phyloP scores from a whole-genome alignment of 2,113 vertebrate genomes.

The Pimephales promelas region DNA sequence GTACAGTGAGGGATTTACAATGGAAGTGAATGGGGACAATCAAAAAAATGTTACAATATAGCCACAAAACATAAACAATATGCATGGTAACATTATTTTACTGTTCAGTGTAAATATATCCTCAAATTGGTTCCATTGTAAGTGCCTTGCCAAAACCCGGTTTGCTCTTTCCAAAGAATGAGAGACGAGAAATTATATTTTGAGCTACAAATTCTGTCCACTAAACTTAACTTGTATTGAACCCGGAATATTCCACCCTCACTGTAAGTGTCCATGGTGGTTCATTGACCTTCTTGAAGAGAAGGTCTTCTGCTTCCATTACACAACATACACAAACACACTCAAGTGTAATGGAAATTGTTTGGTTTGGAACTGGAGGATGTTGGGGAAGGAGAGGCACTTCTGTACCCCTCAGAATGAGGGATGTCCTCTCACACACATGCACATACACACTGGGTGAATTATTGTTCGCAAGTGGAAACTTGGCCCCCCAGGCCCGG shows the following conservation, averaged over 20 bases:
- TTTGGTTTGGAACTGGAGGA: conserved; percentile 63
- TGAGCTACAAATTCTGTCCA: not conserved
- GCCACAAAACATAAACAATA: not conserved
- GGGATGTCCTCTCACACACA: conserved; percentile 36
- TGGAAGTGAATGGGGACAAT: not conserved
- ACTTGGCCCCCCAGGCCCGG: conserved; percentile 74
- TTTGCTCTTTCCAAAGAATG: not conserved
- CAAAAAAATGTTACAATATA: not conserved
- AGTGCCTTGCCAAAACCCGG: not conserved
- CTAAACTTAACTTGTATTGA: not conserved
- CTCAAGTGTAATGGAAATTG: conserved; percentile 71
- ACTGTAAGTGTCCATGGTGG: conserved; percentile 59
- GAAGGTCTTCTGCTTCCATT: conserved; percentile 39
- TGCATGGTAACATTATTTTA: not conserved
- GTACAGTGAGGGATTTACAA: not conserved
- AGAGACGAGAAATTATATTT: not conserved
- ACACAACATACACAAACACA: conserved; percentile 38
- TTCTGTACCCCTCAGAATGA: conserved; percentile 9
- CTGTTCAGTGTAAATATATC: not conserved
- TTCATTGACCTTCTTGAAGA: conserved; percentile 69
- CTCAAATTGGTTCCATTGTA: not conserved
- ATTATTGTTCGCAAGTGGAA: conserved; percentile 80
- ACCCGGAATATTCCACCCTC: conserved; percentile 22
- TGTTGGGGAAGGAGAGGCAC: conserved; percentile 40
- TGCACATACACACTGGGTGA: conserved; percentile 68